Conservation (phyloP, 2,888 invertebrate genomes). For the Trimorus sp. region DNA sequence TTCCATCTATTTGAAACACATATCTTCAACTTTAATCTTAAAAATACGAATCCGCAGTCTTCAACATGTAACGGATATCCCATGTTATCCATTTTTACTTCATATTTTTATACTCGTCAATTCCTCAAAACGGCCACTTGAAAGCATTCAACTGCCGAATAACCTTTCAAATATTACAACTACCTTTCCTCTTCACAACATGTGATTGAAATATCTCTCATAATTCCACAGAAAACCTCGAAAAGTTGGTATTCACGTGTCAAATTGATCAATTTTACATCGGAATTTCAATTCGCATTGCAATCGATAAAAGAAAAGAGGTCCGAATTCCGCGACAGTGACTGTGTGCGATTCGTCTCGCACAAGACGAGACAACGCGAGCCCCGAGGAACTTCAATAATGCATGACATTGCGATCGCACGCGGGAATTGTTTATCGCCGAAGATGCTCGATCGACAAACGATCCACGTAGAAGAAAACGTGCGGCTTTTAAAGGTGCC, state of each 20-base stretch:
- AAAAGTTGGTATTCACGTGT: constrained; percentile 6
- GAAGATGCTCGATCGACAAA: constrained; percentile 70
- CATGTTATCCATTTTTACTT: no score
- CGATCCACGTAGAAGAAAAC: constrained; percentile 73
- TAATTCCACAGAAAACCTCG: neutral
- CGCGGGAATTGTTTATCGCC: constrained; percentile 70
- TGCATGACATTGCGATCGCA: constrained; percentile 75
- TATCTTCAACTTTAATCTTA: no score
- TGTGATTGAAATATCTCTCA: no score
- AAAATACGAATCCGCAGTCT: no score
- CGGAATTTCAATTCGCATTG: constrained; percentile 56
- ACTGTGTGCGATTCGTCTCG: constrained; percentile 42
- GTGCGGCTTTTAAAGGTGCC: constrained; percentile 63
- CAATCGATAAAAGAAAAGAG: constrained; percentile 38
- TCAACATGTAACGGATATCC: no score
- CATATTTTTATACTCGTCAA: no score
- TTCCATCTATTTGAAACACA: no score
- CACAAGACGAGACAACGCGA: constrained; percentile 56
- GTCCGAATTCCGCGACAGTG: constrained; percentile 47
- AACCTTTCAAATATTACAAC: no score
- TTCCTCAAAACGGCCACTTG: no score
- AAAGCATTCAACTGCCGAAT: no score
- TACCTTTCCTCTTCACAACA: no score
- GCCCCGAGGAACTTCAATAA: constrained; percentile 70
- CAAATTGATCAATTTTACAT: constrained; percentile 49